Conservation (phyloP, 2,888 invertebrate genomes). For the Capitulum mitella region DNA sequence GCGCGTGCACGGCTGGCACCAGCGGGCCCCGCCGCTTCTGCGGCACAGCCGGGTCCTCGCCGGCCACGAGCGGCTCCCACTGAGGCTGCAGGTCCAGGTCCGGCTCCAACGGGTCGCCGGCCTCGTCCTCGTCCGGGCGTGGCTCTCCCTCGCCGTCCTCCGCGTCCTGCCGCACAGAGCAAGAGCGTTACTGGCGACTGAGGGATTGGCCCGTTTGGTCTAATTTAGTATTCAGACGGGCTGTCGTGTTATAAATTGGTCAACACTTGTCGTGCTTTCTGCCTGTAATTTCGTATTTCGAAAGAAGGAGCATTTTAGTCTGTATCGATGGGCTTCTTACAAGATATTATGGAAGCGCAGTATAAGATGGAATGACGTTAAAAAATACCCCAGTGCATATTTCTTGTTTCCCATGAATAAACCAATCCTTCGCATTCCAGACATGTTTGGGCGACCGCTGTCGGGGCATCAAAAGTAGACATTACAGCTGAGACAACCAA, state of each 20-base stretch:
- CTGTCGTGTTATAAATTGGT: background rate
- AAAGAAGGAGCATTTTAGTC: no score
- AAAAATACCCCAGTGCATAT: no score
- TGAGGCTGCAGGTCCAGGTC: constrained; percentile 21
- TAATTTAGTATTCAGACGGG: no score
- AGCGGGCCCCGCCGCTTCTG: constrained; percentile 3
- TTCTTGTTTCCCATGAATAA: no score
- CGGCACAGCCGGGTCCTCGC: background rate
- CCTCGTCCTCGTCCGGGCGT: background rate
- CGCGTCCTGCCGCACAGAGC: background rate
- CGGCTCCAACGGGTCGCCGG: background rate
- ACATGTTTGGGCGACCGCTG: no score
- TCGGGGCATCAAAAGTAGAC: no score
- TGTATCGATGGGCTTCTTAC: no score
- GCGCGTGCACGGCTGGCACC: background rate
- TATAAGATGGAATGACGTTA: no score
- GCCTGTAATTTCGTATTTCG: no score
- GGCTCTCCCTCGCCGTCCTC: background rate
- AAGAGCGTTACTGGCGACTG: background rate
- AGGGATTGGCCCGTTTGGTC: background rate
- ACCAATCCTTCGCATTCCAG: no score
- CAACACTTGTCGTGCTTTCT: background rate
- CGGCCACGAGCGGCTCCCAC: background rate
- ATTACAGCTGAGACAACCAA: no score
- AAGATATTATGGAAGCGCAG: no score